A percentile compares a stretch with the other conserved stretches of the same genome.
phyloP scores from a whole-genome alignment of 2,797 vertebrate genomes.

The Sebastes alutus region DNA sequence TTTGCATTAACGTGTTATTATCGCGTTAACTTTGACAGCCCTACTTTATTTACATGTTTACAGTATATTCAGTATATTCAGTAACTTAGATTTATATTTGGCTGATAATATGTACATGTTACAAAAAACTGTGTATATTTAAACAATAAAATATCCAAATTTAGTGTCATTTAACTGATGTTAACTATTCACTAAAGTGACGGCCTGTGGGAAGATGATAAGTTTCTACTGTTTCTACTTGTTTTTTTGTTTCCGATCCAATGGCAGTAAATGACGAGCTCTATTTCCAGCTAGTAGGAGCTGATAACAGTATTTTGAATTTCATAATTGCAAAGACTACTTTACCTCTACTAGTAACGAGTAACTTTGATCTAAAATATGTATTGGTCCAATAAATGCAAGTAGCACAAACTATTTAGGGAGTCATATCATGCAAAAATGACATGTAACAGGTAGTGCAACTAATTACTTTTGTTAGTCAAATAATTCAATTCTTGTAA shows the following conservation, averaged over 20 bases:
- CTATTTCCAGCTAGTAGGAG: neutral
- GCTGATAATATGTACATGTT: too few relatives aligned
- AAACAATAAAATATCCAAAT: too few relatives aligned
- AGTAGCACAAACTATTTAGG: neutral
- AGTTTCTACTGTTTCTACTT: neutral
- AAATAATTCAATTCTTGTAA: constrained; percentile 11
- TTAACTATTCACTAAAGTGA: too few relatives aligned
- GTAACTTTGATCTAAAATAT: constrained; percentile 11
- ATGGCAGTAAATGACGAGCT: rapidly evolving
- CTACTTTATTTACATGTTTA: too few relatives aligned
- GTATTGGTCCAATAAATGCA: neutral
- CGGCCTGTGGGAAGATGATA: too few relatives aligned
- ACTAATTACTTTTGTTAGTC: neutral
- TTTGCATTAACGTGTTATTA: too few relatives aligned
- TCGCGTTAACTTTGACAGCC: too few relatives aligned
- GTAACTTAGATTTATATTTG: too few relatives aligned
- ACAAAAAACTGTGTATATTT: too few relatives aligned
- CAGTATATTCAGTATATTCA: too few relatives aligned
- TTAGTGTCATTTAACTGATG: too few relatives aligned
- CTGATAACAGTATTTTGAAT: neutral
- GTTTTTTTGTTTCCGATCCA: neutral
- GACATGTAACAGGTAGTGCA: neutral
- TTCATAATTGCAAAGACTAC: neutral
- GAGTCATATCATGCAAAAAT: neutral
- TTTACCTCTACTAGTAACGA: neutral